Evolutionary conservation across 2,888 invertebrate species (phyloP).

Genomic region (Prenolepis imparis): DNA sequence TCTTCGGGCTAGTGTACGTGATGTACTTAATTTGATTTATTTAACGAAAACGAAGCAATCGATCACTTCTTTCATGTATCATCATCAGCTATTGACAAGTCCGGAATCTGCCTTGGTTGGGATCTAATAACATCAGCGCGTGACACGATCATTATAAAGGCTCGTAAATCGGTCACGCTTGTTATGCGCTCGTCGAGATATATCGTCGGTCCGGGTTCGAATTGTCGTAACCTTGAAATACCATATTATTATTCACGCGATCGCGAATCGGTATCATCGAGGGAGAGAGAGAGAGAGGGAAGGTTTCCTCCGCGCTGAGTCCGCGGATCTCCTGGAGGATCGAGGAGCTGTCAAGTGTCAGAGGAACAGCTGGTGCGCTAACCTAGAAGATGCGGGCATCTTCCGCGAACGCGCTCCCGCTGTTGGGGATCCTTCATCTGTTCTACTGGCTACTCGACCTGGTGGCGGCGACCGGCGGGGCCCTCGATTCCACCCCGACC

Average conservation of each 20-base stretch:
- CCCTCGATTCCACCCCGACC: slow-evolving; percentile 80
- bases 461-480: slow-evolving; percentile 83
- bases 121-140: slow-evolving; percentile 68
- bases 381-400: slow-evolving; percentile 83
- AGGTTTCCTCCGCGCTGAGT: neutral
- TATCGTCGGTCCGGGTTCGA: slow-evolving; percentile 63
- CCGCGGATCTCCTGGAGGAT: slow-evolving; percentile 53
- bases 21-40: slow-evolving; percentile 78
- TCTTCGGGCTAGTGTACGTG: slow-evolving; percentile 44
- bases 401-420: slow-evolving; percentile 79
- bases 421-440: slow-evolving; percentile 78
- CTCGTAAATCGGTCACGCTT: slow-evolving; percentile 68
- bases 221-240: slow-evolving; percentile 75
- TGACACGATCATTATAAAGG: slow-evolving; percentile 62
- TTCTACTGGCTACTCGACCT: slow-evolving; percentile 79
- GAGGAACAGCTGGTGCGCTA: slow-evolving; percentile 77
- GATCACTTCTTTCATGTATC: slow-evolving; percentile 48
- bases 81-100: slow-evolving; percentile 50
- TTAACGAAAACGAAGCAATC: slow-evolving; percentile 62
- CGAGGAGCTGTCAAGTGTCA: slow-evolving; percentile 62
- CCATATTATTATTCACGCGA: slow-evolving; percentile 53
- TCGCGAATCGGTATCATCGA: slow-evolving; percentile 66
- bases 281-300: slow-evolving; percentile 59
- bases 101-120: slow-evolving; percentile 68
- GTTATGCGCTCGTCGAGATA: slow-evolving; percentile 69